phyloP scores from a whole-genome alignment of 1,140 invertebrate species.

The Papilio polytes region DNA sequence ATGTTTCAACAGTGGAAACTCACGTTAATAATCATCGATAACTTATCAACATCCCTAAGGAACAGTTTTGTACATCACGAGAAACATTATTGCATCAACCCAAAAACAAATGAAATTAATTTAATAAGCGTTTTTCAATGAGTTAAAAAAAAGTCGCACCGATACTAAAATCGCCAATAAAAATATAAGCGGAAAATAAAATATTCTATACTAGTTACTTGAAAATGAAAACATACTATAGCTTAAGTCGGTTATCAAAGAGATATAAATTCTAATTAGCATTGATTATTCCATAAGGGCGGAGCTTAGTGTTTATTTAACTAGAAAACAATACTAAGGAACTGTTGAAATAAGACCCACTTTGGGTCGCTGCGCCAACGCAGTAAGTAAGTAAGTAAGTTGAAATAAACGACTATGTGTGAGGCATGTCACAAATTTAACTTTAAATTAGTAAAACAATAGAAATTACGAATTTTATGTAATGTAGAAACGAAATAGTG shows the following conservation, averaged over 20 bases:
- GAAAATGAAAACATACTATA: not conserved
- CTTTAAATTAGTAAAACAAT: too few species aligned
- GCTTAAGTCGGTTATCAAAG: not conserved
- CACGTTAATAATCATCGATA: not conserved
- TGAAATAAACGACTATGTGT: too few species aligned
- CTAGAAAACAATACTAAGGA: not conserved
- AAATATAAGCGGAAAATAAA: not conserved
- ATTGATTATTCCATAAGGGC: not conserved
- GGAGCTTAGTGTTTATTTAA: not conserved
- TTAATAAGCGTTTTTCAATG: constrained; percentile 42
- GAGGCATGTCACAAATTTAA: too few species aligned
- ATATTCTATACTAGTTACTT: not conserved
- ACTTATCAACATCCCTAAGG: not conserved
- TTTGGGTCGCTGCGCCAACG: too few species aligned
- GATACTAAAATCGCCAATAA: not conserved
- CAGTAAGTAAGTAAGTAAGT: too few species aligned
- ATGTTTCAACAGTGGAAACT: not conserved
- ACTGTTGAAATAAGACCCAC: not conserved
- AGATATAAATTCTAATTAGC: not conserved
- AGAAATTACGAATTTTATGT: too few species aligned
- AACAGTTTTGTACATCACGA: constrained; percentile 15
- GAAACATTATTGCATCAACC: constrained; percentile 37
- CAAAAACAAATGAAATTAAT: constrained; percentile 31
- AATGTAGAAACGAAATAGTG: too few species aligned
- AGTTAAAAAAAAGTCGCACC: constrained; percentile 11